These are phyloP conservation scores for Rhagonycha fulva DNA, from an alignment of 2,888 invertebrate genomes.

Conservation along the genomic window DNA sequence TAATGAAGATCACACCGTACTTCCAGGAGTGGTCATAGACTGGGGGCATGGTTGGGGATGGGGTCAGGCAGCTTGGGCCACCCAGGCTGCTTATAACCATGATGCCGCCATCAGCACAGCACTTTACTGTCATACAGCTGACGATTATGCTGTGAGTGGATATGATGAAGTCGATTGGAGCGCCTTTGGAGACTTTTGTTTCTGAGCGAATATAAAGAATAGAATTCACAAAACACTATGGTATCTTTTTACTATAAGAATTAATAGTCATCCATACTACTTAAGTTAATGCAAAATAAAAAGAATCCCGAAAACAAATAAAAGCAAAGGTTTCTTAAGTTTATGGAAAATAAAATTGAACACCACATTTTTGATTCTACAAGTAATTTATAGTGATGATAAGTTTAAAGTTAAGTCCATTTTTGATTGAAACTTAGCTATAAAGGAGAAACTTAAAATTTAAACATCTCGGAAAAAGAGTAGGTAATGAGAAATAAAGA, in stretches of 20 bases:
- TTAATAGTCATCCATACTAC: not conserved
- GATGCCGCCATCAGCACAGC: conserved; percentile 66
- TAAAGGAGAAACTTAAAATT: not conserved
- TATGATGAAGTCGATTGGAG: conserved; percentile 71
- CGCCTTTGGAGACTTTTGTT: conserved; percentile 69
- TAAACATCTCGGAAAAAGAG: not conserved
- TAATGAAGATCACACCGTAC: conserved; percentile 50
- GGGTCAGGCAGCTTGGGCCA: conserved; percentile 65
- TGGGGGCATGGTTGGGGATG: conserved; percentile 82
- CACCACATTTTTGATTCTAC: not conserved
- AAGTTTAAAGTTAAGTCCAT: not conserved
- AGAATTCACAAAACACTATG: not conserved
- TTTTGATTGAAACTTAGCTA: not conserved
- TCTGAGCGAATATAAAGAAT: conserved; percentile 49
- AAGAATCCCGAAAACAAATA: not conserved
- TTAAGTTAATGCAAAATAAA: not conserved
- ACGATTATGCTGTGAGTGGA: conserved; percentile 61
- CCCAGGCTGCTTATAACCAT: conserved; percentile 64
- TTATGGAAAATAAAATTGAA: not conserved
- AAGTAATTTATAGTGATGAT: not conserved
- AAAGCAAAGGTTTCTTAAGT: not conserved
- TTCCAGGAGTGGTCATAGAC: conserved; percentile 50
- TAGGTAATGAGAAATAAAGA: too few relatives aligned
- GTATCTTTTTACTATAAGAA: not conserved
- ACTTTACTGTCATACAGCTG: conserved; percentile 54